A percentile compares a stretch with the other conserved stretches of the same genome.
Evolutionary conservation across 2,113 vertebrate genomes (phyloP).

Genomic region (Lepus americanus): DNA sequence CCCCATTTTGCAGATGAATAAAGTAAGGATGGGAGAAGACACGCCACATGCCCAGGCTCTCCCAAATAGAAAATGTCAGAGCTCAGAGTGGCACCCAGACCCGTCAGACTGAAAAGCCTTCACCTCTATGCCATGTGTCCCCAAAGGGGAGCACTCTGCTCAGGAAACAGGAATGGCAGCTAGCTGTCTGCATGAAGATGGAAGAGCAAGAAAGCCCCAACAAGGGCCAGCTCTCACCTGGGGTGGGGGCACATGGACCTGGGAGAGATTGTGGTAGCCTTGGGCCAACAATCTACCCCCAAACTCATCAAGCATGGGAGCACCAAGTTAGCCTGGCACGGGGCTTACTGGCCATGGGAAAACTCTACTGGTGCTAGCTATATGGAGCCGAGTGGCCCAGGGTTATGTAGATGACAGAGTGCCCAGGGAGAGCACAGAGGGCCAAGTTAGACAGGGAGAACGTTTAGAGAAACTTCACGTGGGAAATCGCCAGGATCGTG

Average conservation of each 20-base stretch:
- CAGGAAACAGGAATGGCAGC: background rate
- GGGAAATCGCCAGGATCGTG: background rate
- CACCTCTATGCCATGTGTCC: background rate
- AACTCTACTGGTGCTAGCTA: background rate
- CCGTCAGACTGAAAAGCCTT: background rate
- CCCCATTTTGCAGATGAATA: background rate
- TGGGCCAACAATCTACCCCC: background rate
- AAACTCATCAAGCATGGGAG: background rate
- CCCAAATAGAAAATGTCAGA: conserved; percentile 20
- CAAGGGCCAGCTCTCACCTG: background rate
- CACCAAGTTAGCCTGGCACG: background rate
- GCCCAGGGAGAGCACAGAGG: background rate
- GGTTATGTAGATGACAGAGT: background rate
- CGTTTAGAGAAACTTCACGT: background rate
- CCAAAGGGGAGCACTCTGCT: background rate
- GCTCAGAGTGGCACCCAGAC: background rate
- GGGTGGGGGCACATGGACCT: background rate
- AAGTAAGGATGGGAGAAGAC: conserved; percentile 2
- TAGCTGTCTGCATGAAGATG: background rate
- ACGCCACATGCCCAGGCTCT: background rate
- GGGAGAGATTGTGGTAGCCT: background rate
- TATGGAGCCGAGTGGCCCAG: background rate
- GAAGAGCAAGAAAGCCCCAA: background rate
- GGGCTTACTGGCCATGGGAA: background rate
- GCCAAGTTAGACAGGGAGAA: background rate